Percentiles rank a stretch among this genome's conserved stretches.
These are phyloP conservation scores for Tachyglossus aculeatus DNA, from an alignment of 2,797 vertebrate species.

Conservation along the genomic window DNA sequence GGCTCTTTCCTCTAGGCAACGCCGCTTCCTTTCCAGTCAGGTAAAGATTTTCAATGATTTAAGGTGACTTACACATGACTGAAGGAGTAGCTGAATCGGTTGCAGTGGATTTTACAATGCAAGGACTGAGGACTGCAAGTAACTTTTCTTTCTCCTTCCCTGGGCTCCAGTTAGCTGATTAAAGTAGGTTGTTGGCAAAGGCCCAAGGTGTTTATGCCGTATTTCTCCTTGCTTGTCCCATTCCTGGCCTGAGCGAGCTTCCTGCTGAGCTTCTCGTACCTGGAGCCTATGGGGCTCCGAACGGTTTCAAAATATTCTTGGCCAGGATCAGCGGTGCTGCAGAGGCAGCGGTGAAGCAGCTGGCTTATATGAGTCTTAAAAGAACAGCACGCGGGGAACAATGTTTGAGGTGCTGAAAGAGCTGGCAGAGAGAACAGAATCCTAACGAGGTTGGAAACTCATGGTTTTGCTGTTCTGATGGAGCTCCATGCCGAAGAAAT, in stretches of 20 bases:
- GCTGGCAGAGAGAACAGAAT: slow-evolving; percentile 53
- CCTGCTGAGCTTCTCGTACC: slow-evolving; percentile 12
- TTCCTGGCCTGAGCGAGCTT: slow-evolving; percentile 27
- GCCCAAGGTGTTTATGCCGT: neutral
- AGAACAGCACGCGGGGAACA: slow-evolving; percentile 42
- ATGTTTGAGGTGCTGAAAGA: slow-evolving; percentile 25
- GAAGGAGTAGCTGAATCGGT: neutral
- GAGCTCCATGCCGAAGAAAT: neutral
- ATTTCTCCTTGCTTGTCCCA: neutral
- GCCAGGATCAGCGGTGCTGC: slow-evolving; percentile 46
- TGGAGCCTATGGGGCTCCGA: neutral
- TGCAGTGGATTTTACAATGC: neutral
- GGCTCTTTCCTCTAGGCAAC: no score
- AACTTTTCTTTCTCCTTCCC: neutral
- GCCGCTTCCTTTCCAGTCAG: no score
- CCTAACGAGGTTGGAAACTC: slow-evolving; percentile 24
- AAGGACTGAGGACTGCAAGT: neutral
- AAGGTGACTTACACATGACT: no score
- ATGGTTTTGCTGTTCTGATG: slow-evolving; percentile 3
- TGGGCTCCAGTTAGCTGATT: neutral
- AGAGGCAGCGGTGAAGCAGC: slow-evolving; percentile 53
- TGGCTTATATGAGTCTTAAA: slow-evolving; percentile 64
- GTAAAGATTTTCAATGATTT: no score
- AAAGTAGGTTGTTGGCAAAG: slow-evolving; percentile 1
- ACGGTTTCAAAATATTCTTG: slow-evolving; percentile 15